These are phyloP conservation scores for Setipinna tenuifilis DNA, from an alignment of 2,797 vertebrate genomes.

Conservation along the genomic window DNA sequence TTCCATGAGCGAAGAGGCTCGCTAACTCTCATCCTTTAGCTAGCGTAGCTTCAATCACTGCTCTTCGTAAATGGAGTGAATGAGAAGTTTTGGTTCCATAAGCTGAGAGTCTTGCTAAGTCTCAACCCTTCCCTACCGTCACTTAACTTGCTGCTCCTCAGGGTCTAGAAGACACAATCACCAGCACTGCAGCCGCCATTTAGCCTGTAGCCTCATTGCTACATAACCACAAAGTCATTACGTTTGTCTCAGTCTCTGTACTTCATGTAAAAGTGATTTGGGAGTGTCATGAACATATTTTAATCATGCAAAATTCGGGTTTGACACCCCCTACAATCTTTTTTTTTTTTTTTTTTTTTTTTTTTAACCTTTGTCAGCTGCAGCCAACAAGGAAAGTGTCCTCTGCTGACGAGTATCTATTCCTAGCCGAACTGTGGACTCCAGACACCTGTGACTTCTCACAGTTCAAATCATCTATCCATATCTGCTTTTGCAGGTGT, in stretches of 20 bases:
- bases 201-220: not conserved
- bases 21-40: not conserved
- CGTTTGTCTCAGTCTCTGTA: not conserved
- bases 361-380: too few species aligned
- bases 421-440: too few species aligned
- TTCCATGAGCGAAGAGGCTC: not conserved
- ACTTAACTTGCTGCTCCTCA: not conserved
- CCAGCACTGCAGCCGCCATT: not conserved
- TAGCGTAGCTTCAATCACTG: not conserved
- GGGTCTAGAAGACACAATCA: not conserved
- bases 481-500: not conserved
- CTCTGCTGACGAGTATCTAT: too few species aligned
- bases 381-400: too few species aligned
- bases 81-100: not conserved
- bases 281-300: not conserved
- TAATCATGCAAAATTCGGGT: not conserved
- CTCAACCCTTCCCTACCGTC: not conserved
- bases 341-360: too few species aligned
- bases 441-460: not conserved
- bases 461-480: not conserved
- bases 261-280: not conserved
- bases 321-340: too few species aligned
- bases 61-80: not conserved
- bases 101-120: not conserved
- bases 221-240: not conserved